Evolutionary conservation across 2,113 vertebrate genomes (phyloP), one percentile per base, ranked within the genome.

Genomic region (Otocyon megalotis): DNA sequence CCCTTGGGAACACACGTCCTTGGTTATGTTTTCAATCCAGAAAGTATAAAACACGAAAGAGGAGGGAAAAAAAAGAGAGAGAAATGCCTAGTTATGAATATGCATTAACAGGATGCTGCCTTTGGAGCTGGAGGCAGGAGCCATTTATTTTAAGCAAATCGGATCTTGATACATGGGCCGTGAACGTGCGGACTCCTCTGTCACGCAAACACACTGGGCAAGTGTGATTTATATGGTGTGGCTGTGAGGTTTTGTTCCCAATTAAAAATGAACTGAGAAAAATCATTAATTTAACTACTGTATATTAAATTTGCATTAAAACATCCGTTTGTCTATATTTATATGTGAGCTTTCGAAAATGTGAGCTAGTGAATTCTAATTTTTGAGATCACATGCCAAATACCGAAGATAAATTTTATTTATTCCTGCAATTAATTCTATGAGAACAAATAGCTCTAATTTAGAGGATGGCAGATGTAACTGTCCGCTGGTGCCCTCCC

Each of bases 261-360:
- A 98, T 98, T 98, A 98, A 97, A 97, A 98, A 93, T 60, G 91
- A 97, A 97, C 95, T 3, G 48, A 97, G 93, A 92, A 95, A 98
- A 98, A 97, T 88, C 98, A 98, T 98, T 98, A 97, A 98, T 98
- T 98, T 98, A 98, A 97, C 97, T 93, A 94, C 94, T 97, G 97
- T 98, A 96, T 97, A 98, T 98, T 96, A 98, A 98, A 97, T 97
- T 95, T 96, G 93, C 97, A 98, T 98, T 97, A 97, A 96, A 98
- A 86, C 92, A 97, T 98, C 90, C 71, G 30, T 97, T 99, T 98
- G 96, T 98, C 97, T 97, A 96, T 97, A 97, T 97, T 97, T 90
- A 97, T 98, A 96, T 96, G 94, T 97, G 97, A 97, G 60, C 94
- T 96, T 96, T 94, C 28, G 81, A 81, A 96, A 97, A 97, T 63